These are phyloP conservation scores for Ptychoptera contaminata DNA, from an alignment of 2,888 invertebrate species.

Conservation along the genomic window DNA sequence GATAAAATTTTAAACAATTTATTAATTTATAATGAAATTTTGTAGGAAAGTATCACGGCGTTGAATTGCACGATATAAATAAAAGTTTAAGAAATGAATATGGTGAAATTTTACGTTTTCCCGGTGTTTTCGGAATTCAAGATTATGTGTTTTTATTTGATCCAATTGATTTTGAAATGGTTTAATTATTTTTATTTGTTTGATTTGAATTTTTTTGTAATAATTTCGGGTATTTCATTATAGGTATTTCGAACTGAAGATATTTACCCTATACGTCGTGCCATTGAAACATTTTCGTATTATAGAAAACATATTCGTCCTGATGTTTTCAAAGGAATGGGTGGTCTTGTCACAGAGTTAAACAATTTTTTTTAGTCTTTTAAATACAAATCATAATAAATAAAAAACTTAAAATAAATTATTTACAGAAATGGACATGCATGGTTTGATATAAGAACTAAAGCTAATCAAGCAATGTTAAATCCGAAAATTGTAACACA, in stretches of 20 bases:
- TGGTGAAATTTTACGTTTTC: slow-evolving; percentile 31
- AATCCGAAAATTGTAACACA: slow-evolving; percentile 20
- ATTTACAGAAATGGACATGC: slow-evolving; percentile 41
- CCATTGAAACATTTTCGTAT: slow-evolving; percentile 27
- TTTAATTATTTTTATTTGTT: slow-evolving; percentile 8
- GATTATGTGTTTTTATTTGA: slow-evolving; percentile 33
- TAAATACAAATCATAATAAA: slow-evolving; percentile 17
- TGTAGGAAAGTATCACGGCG: slow-evolving; percentile 18
- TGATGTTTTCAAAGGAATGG: slow-evolving; percentile 24
- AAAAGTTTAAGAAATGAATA: slow-evolving; percentile 17
- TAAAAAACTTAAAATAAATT: neutral
- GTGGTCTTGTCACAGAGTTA: slow-evolving; percentile 23
- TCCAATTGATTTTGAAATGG: slow-evolving; percentile 34
- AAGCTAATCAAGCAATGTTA: slow-evolving; percentile 28
- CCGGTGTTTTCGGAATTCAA: slow-evolving; percentile 23
- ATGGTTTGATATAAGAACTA: slow-evolving; percentile 51
- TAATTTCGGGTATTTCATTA: no score
- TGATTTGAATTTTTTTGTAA: no score
- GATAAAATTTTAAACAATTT: neutral
- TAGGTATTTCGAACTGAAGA: slow-evolving; percentile 31
- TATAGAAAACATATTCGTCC: slow-evolving; percentile 28
- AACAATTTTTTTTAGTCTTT: neutral
- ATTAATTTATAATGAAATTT: no score
- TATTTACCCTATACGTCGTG: slow-evolving; percentile 31
- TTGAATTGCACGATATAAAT: slow-evolving; percentile 18